Base-by-base conservation (phyloP, 1,140 invertebrate genomes). In the Drosophila subobscura region DNA sequence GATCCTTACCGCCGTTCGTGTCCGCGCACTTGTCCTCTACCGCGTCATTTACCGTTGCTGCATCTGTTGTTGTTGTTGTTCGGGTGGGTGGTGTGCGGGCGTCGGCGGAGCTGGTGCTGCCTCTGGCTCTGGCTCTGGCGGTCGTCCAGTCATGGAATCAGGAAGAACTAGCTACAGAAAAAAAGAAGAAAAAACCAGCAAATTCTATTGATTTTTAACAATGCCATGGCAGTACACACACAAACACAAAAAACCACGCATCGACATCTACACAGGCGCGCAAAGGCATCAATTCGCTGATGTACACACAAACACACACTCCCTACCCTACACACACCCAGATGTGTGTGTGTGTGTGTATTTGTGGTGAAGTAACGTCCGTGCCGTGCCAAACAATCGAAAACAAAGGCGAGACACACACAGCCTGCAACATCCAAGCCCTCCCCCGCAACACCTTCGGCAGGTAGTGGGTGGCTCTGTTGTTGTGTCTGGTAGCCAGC, bases 131-230 rank as follows among this genome's bases (percentile, higher is more conserved):
- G 22, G 52, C 41, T 54, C 22, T 55, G 53, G 37, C 8, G 8
- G 12, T 27, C 40, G 12, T 25, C 47, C 37, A 51, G 6, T 33
- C 33, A 37, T 37, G 1, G 10, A 37, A 42, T 16, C 40, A 42
- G 16, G 41, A 44, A 53, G 45, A 58, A 50, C 52, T 52, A 57
- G 64, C 65, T 58, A 45, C 52, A 33, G 23, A 20, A 29, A 25
- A 25, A 55, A 33, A 55, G n/a, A 25, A 46, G 54, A 70, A 70
- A 72, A 77, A 63, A 72, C 41, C 56, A 54, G 49, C 33, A 76
- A 76, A 79, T 76, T 76, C 72, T 85, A 84, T 84, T 84, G 80
- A 84, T 84, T 84, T 84, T 84, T 84, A 79, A 79, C 80, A 84
- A 84, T 83, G 77, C 70, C 42, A 54, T 73, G 51, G 37, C 33